Evolutionary conservation across 2,113 vertebrate species (phyloP), one percentile per base, ranked within the genome.

Genomic region (Pluvianellus socialis): DNA sequence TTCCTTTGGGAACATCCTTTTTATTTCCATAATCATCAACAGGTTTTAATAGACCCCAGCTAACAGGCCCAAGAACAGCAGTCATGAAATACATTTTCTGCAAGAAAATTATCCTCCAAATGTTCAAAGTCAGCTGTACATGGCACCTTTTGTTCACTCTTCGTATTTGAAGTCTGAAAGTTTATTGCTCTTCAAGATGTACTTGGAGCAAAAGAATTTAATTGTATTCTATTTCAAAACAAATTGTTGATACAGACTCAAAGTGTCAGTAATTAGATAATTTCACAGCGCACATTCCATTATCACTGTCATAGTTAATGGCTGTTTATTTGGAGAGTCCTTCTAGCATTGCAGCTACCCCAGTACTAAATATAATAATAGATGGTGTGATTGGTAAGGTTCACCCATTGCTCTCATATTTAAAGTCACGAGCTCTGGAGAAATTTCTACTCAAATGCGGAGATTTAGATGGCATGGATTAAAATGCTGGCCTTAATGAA

Each of bases 191-290:
- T 83, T 68, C 0, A 5, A 72, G 58, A 84, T 49, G 76, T 26
- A 97, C 71, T 80, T 44, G 32, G 68, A 94, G 84, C 28, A 81
- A 92, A 89, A 79, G 32, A 92, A 93, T 88, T 92, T 93, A 90
- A 95, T 97, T 95, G 53, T 74, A 53, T 81, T 93, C 38, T 74
- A 42, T 82, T 92, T 93, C 89, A 82, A 97, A 94, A 83, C 50
- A 94, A 83, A 82, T 76, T 94, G 63, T 89, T 91, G 89, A 85
- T 94, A 62, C 6, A 89, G 58, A 70, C 66, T 89, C 4, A 0
- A 89, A 66, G 42, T 79, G 94, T 86, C 83, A 79, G 72, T 96
- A 93, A 68, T 89, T 82, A 90, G 81, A 67, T 93, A 27, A 90
- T 74, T 90, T 82, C 40, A 44, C 5, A 38, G 38, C 17, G 42